Evolutionary conservation across 2,888 invertebrate species (phyloP), one percentile per base, ranked within the genome.

Genomic region (Lithophane semibrunnea): DNA sequence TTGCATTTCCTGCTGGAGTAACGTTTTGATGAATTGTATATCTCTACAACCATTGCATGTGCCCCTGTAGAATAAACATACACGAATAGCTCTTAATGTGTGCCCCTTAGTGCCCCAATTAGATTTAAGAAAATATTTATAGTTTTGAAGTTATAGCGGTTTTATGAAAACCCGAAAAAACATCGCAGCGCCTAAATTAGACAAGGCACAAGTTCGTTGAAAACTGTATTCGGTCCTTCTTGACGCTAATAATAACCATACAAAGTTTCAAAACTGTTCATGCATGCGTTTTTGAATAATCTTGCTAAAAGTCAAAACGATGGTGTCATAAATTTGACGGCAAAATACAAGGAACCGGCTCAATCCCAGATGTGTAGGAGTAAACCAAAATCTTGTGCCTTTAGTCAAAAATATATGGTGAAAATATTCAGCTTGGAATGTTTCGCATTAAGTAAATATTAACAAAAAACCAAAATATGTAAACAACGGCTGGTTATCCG

Each of bases 211-310:
- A 65, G 10, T 10, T 49, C 24, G 5, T 29, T 49, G 49, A 66
- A 66, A 29, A 66, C 12, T 49, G 29, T n/a, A 52, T n/a, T 56
- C 56, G 54, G 13, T 56, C 54, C n/a, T 68, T 68, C n/a, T 56
- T 56, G 42, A 44, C n/a, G 13, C 21, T 13, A 8, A 44, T 13
- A 13, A 21, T 42, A 42, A 58, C 24, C 58, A 58, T 24, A 24
- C 24, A 58, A 58, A 24, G 58, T 60, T 60, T 60, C 24, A 49
- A 49, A 49, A 49, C 16, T 49, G 49, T 5, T 1, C 16, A 49
- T 49, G 49, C 52, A 52, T 52, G 52, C 52, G 18, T 52, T 18
- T 52, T 52, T 52, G 54, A 54, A 54, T 54, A 54, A 54, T 54
- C 21, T 21, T 54, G 54, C 54, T 54, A 54, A 54, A 54, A 54